phyloP scores from a whole-genome alignment of 1,140 invertebrate species.

The Grapholita molesta region DNA sequence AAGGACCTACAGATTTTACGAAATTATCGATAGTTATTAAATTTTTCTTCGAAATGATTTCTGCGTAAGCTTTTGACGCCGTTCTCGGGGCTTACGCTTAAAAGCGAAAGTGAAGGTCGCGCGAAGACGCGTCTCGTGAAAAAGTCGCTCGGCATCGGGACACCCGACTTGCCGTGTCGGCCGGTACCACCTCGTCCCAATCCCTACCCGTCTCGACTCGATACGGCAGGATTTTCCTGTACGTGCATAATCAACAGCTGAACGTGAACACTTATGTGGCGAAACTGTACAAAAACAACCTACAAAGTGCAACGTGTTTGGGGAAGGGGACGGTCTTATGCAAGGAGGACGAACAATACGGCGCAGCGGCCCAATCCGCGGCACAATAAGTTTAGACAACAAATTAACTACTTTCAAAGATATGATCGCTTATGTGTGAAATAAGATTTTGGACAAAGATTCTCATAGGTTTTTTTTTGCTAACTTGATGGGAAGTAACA shows the following conservation, averaged over 20 bases:
- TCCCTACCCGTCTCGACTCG: not conserved
- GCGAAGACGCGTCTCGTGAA: constrained; percentile 17
- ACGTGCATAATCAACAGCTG: not conserved
- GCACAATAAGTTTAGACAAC: not conserved
- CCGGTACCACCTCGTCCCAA: not conserved
- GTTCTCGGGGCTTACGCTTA: constrained; percentile 27
- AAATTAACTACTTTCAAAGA: not conserved
- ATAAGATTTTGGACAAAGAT: not conserved
- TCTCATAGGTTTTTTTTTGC: not conserved
- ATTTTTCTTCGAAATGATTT: not conserved
- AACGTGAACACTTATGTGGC: not conserved
- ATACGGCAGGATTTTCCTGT: not conserved
- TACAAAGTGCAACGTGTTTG: not conserved
- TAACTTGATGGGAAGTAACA: not conserved
- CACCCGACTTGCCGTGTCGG: not conserved
- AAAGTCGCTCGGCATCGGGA: not conserved
- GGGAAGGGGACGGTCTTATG: constrained; percentile 10
- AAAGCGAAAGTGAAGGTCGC: constrained; percentile 70
- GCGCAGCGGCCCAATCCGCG: not conserved
- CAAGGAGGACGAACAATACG: constrained; percentile 11
- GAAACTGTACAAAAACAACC: constrained; percentile 13
- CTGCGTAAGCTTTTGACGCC: not conserved
- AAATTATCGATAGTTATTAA: not conserved
- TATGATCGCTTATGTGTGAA: not conserved
- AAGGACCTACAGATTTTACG: too few species aligned